These are phyloP conservation scores for Drosophila persimilis DNA, from an alignment of 1,140 invertebrate species.

Conservation along the genomic window DNA sequence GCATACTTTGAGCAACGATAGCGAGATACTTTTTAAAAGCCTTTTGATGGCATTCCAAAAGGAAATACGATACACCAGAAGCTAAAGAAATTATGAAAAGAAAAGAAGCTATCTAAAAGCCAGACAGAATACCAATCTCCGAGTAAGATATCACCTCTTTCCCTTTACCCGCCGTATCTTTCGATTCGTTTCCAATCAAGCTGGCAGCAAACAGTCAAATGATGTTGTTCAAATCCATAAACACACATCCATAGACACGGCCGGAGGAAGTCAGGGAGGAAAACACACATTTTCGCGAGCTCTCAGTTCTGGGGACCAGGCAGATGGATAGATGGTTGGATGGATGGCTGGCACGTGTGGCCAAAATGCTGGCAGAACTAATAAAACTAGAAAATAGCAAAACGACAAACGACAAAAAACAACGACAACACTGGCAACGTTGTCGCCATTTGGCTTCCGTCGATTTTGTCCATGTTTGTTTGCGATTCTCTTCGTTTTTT, in stretches of 20 bases:
- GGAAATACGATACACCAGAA: slow-evolving; percentile 23
- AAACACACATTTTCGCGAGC: slow-evolving; percentile 39
- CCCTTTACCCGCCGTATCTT: not conserved
- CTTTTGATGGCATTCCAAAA: slow-evolving; percentile 32
- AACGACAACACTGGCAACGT: slow-evolving; percentile 41
- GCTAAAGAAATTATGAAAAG: slow-evolving; percentile 6
- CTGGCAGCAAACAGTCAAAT: slow-evolving; percentile 52
- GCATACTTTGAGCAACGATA: not conserved
- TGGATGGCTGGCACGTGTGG: slow-evolving; percentile 78
- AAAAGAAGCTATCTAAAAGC: no score
- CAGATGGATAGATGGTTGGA: slow-evolving; percentile 27
- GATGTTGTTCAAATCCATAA: slow-evolving; percentile 61
- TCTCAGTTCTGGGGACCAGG: slow-evolving; percentile 16
- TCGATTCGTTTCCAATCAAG: slow-evolving; percentile 33
- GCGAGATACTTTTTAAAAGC: slow-evolving; percentile 22
- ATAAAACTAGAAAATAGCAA: slow-evolving; percentile 61
- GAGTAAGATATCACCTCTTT: no score
- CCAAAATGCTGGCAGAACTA: slow-evolving; percentile 73
- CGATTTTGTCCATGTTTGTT: slow-evolving; percentile 75
- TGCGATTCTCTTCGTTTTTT: slow-evolving; percentile 20
- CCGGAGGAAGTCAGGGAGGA: slow-evolving; percentile 33
- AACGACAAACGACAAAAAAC: slow-evolving; percentile 16
- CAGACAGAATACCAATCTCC: no score
- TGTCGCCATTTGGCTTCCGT: slow-evolving; percentile 66
- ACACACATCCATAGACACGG: slow-evolving; percentile 24